These are phyloP conservation scores for Hymenochirus boettgeri DNA, from an alignment of 2,113 vertebrate genomes.

Conservation along the genomic window DNA sequence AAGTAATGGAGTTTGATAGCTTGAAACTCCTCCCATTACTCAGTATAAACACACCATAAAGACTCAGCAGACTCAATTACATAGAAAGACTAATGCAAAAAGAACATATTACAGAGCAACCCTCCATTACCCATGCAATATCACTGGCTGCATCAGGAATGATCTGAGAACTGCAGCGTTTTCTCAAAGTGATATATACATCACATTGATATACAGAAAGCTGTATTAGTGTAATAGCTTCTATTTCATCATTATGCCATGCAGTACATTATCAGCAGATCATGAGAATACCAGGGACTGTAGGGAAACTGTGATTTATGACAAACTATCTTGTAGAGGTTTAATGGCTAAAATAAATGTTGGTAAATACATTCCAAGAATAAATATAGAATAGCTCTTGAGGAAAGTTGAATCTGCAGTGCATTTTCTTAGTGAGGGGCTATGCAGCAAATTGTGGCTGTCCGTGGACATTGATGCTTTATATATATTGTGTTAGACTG, in stretches of 20 bases:
- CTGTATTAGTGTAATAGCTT: background rate
- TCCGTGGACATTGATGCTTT: no score
- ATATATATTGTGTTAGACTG: no score
- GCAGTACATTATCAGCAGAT: background rate
- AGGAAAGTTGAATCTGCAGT: no score
- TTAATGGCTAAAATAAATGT: no score
- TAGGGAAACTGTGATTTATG: no score
- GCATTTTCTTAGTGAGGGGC: no score
- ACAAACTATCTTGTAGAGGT: no score
- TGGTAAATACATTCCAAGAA: no score
- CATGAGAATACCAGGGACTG: background rate
- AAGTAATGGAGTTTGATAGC: slow-evolving; percentile 34
- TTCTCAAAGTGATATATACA: background rate
- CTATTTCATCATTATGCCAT: background rate
- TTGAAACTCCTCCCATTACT: slow-evolving; percentile 35
- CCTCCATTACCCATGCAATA: background rate
- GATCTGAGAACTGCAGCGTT: background rate
- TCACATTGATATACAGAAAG: background rate
- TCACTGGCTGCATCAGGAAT: background rate
- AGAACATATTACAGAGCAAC: background rate
- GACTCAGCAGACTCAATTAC: slow-evolving; percentile 25
- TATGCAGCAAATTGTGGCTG: no score
- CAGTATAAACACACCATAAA: slow-evolving; percentile 35
- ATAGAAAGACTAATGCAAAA: slow-evolving; percentile 5
- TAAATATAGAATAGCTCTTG: no score